A percentile compares a stretch with the other conserved stretches of the same genome.
Conservation (phyloP, 2,888 invertebrate genomes). For the Atrina japonica region DNA sequence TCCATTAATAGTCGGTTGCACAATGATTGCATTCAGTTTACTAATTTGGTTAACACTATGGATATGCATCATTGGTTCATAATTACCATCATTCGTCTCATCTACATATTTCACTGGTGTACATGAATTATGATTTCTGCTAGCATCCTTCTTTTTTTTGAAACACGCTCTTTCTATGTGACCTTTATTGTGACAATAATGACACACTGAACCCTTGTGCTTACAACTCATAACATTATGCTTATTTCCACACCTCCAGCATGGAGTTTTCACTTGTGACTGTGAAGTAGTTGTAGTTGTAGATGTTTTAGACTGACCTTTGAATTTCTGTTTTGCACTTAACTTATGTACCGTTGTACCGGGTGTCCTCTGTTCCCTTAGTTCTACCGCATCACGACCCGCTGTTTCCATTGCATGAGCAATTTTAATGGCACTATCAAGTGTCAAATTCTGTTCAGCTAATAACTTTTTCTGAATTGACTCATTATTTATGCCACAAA, state of each 20-base stretch:
- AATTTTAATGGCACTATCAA: not conserved
- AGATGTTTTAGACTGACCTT: not conserved
- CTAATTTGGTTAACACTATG: slow-evolving; percentile 7
- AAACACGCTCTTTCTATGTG: slow-evolving; percentile 1
- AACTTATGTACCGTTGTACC: slow-evolving; percentile 8
- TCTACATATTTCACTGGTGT: slow-evolving; percentile 1
- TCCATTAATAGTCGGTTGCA: not conserved
- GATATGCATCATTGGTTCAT: slow-evolving; percentile 14
- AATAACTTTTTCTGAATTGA: slow-evolving; percentile 9
- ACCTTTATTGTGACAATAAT: slow-evolving; percentile 21
- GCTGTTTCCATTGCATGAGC: slow-evolving; percentile 22
- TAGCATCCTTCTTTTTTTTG: slow-evolving; percentile 1
- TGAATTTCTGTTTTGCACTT: slow-evolving; percentile 3
- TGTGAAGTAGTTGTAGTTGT: not conserved
- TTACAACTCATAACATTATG: not conserved
- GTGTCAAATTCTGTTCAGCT: not conserved
- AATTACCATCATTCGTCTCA: not conserved
- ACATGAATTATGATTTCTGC: not conserved
- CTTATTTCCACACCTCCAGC: not conserved
- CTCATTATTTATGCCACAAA: slow-evolving; percentile 30
- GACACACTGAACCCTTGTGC: slow-evolving; percentile 4
- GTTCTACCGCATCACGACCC: slow-evolving; percentile 15
- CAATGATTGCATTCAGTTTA: not conserved
- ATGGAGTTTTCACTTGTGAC: not conserved
- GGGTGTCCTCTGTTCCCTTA: slow-evolving; percentile 2